A percentile compares a stretch with the other conserved stretches of the same genome.
Evolutionary conservation across 1,140 invertebrate genomes (phyloP).

Genomic region (Laupala kohalensis): DNA sequence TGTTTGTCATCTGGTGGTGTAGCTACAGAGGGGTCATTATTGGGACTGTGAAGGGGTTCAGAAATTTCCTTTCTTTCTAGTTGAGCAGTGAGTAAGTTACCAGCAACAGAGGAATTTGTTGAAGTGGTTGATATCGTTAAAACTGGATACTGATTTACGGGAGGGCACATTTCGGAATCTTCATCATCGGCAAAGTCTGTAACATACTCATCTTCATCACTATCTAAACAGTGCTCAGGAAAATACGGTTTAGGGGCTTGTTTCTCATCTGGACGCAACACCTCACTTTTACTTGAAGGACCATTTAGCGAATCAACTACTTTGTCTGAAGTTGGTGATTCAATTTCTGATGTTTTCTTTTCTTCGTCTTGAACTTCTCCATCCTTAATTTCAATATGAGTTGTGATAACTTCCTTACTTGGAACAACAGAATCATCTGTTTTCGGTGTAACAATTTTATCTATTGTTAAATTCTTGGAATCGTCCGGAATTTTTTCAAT

Average conservation of each 20-base stretch:
- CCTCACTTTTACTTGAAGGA: not conserved
- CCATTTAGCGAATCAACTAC: not conserved
- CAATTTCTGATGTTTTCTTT: not conserved
- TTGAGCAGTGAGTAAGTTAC: not conserved
- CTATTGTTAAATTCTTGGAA: not conserved
- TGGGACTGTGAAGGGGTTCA: not conserved
- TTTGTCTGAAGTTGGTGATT: not conserved
- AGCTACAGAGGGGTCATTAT: not conserved
- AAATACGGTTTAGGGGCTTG: not conserved
- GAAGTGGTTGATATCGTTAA: not conserved
- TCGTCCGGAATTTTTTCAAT: no score
- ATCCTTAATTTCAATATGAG: not conserved
- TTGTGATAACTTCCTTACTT: not conserved
- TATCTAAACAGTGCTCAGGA: conserved; percentile 11
- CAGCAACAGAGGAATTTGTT: no score
- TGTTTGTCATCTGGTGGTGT: no score
- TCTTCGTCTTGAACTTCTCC: not conserved
- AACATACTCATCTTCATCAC: conserved; percentile 27
- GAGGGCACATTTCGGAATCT: not conserved
- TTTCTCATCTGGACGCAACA: not conserved
- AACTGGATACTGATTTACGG: not conserved
- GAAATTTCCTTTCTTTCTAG: not conserved
- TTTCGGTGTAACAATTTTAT: not conserved
- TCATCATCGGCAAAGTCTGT: conserved; percentile 25
- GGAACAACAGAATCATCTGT: not conserved